Conservation (phyloP, 2,113 vertebrate genomes). For the Oenanthe oenanthe region DNA sequence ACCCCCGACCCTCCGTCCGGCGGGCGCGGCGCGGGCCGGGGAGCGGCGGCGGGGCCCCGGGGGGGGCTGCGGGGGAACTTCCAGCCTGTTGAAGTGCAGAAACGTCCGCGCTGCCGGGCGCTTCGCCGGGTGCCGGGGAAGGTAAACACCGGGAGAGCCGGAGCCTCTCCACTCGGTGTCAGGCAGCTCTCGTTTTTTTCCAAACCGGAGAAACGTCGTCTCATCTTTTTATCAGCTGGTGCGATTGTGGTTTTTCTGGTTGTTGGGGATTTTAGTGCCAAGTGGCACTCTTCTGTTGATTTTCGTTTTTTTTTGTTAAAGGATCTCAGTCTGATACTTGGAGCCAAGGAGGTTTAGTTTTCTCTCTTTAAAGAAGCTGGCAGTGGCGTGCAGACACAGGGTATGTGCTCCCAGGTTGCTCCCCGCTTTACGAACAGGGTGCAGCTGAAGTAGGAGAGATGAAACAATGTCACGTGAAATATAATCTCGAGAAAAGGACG, state of each 20-base stretch:
- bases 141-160: not conserved
- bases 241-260: not conserved
- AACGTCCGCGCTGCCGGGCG: not conserved
- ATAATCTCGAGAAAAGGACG: not conserved
- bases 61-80: not conserved
- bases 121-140: not conserved
- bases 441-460: not conserved
- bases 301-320: not conserved
- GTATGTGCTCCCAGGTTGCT: not conserved
- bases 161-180: not conserved
- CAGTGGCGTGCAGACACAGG: not conserved
- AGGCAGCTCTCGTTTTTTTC: not conserved
- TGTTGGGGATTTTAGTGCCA: not conserved
- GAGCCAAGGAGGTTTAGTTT: not conserved
- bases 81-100: not conserved
- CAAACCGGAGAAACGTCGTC: not conserved
- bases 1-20: not conserved
- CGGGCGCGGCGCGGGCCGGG: not conserved
- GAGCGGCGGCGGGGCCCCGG: not conserved
- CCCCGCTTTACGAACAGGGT: not conserved
- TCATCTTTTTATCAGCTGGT: not conserved
- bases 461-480: not conserved
- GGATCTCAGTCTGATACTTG: not conserved
- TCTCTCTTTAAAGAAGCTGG: not conserved
- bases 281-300: not conserved